These are phyloP conservation scores for Dolichotis patagonum DNA, from an alignment of 2,113 vertebrate species.

Conservation along the genomic window DNA sequence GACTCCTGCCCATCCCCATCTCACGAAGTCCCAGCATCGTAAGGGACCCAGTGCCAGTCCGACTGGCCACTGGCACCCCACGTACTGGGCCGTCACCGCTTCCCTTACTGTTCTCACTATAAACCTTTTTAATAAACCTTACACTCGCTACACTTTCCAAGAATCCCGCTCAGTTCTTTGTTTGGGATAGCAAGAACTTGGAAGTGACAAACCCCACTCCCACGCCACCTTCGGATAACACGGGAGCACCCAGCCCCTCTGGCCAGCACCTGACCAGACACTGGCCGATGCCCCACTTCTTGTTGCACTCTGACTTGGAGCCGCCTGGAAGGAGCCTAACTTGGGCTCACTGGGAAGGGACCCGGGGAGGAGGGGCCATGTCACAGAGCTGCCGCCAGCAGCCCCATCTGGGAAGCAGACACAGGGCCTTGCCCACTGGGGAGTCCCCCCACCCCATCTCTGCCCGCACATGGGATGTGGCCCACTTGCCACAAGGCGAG, in stretches of 20 bases:
- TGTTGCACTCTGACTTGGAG: neutral
- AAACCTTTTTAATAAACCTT: neutral
- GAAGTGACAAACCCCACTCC: neutral
- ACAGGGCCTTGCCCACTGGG: neutral
- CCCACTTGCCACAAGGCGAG: fast-evolving
- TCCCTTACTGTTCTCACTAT: neutral
- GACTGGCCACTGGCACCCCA: neutral
- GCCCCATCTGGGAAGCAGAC: neutral
- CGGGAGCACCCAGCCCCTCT: too few species aligned
- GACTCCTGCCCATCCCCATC: neutral
- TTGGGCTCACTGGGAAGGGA: too few species aligned
- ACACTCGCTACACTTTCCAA: neutral
- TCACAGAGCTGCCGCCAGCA: neutral
- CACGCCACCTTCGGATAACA: neutral
- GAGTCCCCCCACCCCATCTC: neutral
- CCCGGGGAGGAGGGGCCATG: neutral
- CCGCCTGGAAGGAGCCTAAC: neutral
- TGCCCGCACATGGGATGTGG: neutral
- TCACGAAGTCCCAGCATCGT: neutral
- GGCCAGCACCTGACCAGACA: neutral
- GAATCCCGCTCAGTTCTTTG: neutral
- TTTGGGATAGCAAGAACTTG: neutral
- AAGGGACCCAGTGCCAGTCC: neutral
- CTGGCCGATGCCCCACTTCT: neutral
- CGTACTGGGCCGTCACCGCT: neutral